Base-by-base conservation (phyloP, 2,888 invertebrate genomes). In the Calameuta filiformis region DNA sequence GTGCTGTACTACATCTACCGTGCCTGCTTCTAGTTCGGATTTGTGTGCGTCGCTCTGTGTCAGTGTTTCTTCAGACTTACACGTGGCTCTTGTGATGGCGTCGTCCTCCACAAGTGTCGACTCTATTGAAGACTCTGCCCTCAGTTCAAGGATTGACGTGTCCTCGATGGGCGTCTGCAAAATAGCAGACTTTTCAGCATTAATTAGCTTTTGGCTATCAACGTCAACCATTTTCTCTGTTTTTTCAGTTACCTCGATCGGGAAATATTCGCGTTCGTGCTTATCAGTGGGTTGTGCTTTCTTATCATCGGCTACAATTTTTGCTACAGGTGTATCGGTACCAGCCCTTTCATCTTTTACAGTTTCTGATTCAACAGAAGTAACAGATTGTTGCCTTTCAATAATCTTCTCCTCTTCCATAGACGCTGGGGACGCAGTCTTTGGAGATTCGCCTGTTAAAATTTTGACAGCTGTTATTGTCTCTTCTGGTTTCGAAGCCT, bases 1-100 rank as follows among this genome's bases (percentile, higher is more conserved):
- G 90, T 90, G 90, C 89, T 87, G 82, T 85, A 85, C 90, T 90
- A 91, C 83, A 83, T 89, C 91, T 91, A 91, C 89, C 86, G 91
- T 91, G 91, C 89, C 87, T 83, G 84, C 83, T 82, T 88, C 90
- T 90, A 91, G 81, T 80, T 88, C 83, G 83, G 86, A 85, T 86
- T 79, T 85, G 77, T 79, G 88, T 88, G 85, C 86, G 82, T 86
- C 85, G 80, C 77, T 83, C 81, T 80, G 84, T 87, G 88, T 82
- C 84, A 86, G 87, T 89, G 86, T 85, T 86, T 88, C 89, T 81
- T 87, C 85, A 80, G 87, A 91, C 91, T 91, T 91, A 91, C 91
- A 90, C 86, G 85, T 87, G 75, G 87, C 82, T 81, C 86, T 83
- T 77, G 84, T 81, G 69, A 86, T 81, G 81, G 81, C 81, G 84